Evolutionary conservation across 2,797 vertebrate species (phyloP), one percentile per base, ranked within the genome.

Genomic region (Sebastes itinus): DNA sequence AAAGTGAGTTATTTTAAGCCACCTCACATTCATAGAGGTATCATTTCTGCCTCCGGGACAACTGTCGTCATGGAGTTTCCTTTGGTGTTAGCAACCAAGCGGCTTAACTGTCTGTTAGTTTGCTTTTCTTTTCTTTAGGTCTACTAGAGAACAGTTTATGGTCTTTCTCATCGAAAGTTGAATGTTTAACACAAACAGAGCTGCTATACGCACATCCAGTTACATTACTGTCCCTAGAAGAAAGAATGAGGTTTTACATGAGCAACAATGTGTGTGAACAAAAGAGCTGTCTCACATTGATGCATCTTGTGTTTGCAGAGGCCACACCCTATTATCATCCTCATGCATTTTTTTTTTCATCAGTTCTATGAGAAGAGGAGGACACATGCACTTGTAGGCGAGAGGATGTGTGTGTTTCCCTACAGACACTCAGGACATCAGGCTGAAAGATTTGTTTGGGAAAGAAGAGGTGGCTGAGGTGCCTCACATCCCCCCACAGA

Each of bases 81-180:
- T 87, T 85, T 89, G 89, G 91, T 91, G 79, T 82, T 88, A 80
- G 83, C 67, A 88, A 90, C 89, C 68, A 60, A 49, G 54, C 14
- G 12, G 35, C 23, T 78, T 62, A n/a, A 42, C 46, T 56, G 58
- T 28, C 66, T 61, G 55, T 27, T 46, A n/a, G 28, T 66, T 42
- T 69, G 16, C 38, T 25, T 28, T 6, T 16, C 20, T 49, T 6
- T 14, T 71, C 9, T 64, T 22, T 14, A 3, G 32, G 3, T 9
- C 22, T 32, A n/a, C 14, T 20, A 5, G n/a, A 23, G 30, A 77
- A 63, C 22, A 62, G n/a, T 84, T 75, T 78, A 69, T 38, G 30
- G 35, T 14, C 38, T 70, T 18, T 75, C 16, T 71, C 6, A 35
- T 0, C 16, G 20, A 77, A 75, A 58, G 42, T 1, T 72, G 18